Percentiles rank a stretch among this genome's conserved stretches.
Evolutionary conservation across 2,113 vertebrate species (phyloP).

Genomic region (Taurulus bubalis): DNA sequence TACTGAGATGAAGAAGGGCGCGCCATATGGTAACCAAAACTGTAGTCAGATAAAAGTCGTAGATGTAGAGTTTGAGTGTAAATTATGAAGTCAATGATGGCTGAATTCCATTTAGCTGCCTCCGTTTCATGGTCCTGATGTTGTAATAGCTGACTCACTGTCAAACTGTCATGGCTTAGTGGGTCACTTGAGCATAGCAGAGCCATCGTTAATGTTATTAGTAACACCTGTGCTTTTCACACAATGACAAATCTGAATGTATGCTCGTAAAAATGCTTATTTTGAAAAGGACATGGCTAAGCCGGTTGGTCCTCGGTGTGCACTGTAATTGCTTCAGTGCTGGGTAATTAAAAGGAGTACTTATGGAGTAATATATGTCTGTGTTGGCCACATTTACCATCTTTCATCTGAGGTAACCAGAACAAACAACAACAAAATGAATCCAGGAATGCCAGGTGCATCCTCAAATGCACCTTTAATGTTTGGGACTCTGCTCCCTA

Average conservation of each 20-base stretch:
- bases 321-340: constrained; percentile 4
- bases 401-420: not conserved
- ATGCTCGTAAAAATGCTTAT: not conserved
- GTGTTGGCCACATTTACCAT: not conserved
- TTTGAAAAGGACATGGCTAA: not conserved
- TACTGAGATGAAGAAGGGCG: not conserved
- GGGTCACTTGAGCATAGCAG: not conserved
- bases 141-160: not conserved
- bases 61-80: not conserved
- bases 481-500: constrained; percentile 25
- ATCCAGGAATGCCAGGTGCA: not conserved
- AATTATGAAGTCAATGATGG: not conserved
- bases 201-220: not conserved
- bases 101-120: not conserved
- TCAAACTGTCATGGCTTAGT: not conserved
- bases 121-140: not conserved
- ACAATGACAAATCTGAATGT: not conserved
- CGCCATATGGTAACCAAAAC: not conserved
- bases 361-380: constrained; percentile 18
- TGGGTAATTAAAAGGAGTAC: constrained; percentile 10
- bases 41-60: not conserved
- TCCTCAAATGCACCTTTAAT: constrained; percentile 14
- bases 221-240: constrained; percentile 5
- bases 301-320: constrained; percentile 1
- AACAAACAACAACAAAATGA: constrained; percentile 20